These are phyloP conservation scores for Esox niger DNA, from an alignment of 2,113 vertebrate species.

Conservation along the genomic window DNA sequence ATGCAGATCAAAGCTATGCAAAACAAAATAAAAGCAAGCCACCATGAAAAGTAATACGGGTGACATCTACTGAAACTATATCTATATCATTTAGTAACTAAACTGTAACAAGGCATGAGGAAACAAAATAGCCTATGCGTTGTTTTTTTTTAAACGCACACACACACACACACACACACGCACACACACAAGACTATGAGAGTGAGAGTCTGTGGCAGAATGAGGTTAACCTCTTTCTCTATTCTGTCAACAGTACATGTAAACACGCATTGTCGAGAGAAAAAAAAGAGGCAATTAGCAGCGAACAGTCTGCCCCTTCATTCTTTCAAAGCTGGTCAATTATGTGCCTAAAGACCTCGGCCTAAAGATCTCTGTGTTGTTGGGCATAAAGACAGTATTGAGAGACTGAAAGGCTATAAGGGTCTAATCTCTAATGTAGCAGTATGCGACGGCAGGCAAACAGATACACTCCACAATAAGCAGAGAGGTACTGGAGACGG, in stretches of 20 bases:
- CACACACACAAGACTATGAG: slow-evolving; percentile 21
- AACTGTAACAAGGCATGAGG: slow-evolving; percentile 20
- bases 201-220: slow-evolving; percentile 19
- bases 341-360: slow-evolving; percentile 27
- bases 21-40: slow-evolving; percentile 36
- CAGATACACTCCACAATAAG: slow-evolving; percentile 32
- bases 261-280: slow-evolving; percentile 12
- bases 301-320: slow-evolving; percentile 45
- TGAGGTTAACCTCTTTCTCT: slow-evolving; percentile 33
- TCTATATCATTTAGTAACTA: slow-evolving; percentile 9
- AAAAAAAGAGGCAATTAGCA: slow-evolving; percentile 34
- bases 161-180: background rate
- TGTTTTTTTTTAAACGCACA: background rate
- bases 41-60: slow-evolving; percentile 39
- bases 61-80: slow-evolving; percentile 36
- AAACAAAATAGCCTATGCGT: slow-evolving; percentile 4
- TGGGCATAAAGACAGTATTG: slow-evolving; percentile 49
- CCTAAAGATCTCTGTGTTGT: slow-evolving; percentile 39
- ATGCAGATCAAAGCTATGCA: slow-evolving; percentile 40
- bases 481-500: slow-evolving; percentile 34
- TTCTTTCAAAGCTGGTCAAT: slow-evolving; percentile 63
- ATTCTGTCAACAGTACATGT: slow-evolving; percentile 45
- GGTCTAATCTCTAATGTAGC: slow-evolving; percentile 22
- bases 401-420: slow-evolving; percentile 39
- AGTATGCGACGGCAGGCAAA: slow-evolving; percentile 9